Percentiles rank a stretch among this genome's conserved stretches.
Evolutionary conservation across 2,888 invertebrate genomes (phyloP).

Genomic region (Pollenia labialis): DNA sequence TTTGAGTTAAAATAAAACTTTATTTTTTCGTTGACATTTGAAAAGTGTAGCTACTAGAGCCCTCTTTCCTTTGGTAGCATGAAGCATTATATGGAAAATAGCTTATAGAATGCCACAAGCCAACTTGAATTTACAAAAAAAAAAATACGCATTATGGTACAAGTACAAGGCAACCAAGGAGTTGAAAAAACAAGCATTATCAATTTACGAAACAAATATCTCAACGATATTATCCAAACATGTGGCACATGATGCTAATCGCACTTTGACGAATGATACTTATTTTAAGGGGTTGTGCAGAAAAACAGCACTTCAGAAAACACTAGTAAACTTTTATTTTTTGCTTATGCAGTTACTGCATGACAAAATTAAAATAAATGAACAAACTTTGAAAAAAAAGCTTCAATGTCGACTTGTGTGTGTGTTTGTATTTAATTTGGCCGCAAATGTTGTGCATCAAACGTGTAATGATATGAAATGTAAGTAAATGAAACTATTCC

Average conservation of each 20-base stretch:
- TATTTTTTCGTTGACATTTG: conserved; percentile 3
- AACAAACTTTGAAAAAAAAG: conserved; percentile 15
- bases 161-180: neutral
- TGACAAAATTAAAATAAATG: conserved; percentile 36
- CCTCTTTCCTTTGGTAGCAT: neutral
- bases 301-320: conserved; percentile 2
- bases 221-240: conserved; percentile 43
- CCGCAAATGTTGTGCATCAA: conserved; percentile 13
- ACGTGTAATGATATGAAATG: neutral
- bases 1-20: conserved; percentile 51
- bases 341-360: neutral
- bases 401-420: conserved; percentile 7
- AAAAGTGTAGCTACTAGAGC: neutral
- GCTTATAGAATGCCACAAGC: conserved; percentile 33
- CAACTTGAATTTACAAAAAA: neutral
- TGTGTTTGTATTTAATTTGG: conserved; percentile 17
- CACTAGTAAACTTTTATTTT: conserved; percentile 1
- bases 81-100: neutral
- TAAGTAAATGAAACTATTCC: neutral
- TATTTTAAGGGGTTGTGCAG: neutral
- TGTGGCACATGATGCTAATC: conserved; percentile 44
- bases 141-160: neutral
- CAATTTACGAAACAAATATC: conserved; percentile 51
- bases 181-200: conserved; percentile 62
- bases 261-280: conserved; percentile 54